Evolutionary conservation across 1,140 invertebrate species (phyloP).

Genomic region (Spodoptera litura): DNA sequence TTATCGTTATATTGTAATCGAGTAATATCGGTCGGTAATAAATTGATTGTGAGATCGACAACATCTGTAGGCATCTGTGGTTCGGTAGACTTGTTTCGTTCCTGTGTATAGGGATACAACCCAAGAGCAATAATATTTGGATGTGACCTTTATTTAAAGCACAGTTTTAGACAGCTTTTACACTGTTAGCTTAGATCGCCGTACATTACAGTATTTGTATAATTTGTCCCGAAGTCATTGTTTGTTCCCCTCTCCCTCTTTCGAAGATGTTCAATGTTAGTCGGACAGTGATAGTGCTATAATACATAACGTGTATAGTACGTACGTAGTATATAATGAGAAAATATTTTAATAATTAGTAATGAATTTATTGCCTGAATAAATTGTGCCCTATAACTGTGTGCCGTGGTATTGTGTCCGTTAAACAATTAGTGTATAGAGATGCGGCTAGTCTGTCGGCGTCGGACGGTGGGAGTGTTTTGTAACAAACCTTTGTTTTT

Average conservation of each 20-base stretch:
- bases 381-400: constrained; percentile 79
- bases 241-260: constrained; percentile 52
- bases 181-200: constrained; percentile 45
- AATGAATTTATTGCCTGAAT: constrained; percentile 76
- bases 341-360: constrained; percentile 76
- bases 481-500: constrained; percentile 62
- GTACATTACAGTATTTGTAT: constrained; percentile 40
- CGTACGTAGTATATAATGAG: constrained; percentile 74
- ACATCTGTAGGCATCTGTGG: constrained; percentile 23
- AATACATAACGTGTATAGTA: constrained; percentile 75
- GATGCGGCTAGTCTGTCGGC: constrained; percentile 55
- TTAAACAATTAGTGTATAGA: constrained; percentile 59
- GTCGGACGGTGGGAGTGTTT: constrained; percentile 50
- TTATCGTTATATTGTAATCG: constrained; percentile 4
- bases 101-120: constrained; percentile 61
- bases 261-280: constrained; percentile 61
- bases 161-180: constrained; percentile 68
- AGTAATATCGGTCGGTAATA: background rate
- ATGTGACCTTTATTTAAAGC: constrained; percentile 72
- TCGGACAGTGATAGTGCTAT: constrained; percentile 78
- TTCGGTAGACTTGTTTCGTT: constrained; percentile 55
- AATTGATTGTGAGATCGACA: background rate
- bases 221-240: constrained; percentile 31
- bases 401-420: constrained; percentile 70
- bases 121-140: constrained; percentile 81